Conservation (phyloP, 1,140 invertebrate genomes). For the Diprion similis region DNA sequence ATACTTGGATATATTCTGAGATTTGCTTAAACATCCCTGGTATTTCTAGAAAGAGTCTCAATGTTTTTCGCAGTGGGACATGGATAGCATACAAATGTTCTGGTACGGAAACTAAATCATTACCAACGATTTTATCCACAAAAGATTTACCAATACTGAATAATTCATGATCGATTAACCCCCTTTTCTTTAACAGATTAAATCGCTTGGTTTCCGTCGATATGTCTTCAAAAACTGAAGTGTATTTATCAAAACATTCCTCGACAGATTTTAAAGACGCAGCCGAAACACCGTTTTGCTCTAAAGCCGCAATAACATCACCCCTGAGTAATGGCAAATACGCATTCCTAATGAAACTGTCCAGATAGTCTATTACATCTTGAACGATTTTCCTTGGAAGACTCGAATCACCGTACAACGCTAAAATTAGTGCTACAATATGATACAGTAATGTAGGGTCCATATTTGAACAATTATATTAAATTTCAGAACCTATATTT, state of each 20-base stretch:
- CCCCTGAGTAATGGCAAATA: slow-evolving; percentile 24
- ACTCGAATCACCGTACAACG: slow-evolving; percentile 23
- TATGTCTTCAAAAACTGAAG: slow-evolving; percentile 21
- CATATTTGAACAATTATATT: slow-evolving; percentile 15
- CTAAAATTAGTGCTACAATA: slow-evolving; percentile 26
- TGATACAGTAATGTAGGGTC: slow-evolving; percentile 19
- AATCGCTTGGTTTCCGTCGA: slow-evolving; percentile 23
- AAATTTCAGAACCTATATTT: slow-evolving; percentile 11
- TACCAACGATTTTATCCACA: slow-evolving; percentile 21
- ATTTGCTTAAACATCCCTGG: slow-evolving; percentile 31
- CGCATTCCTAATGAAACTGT: slow-evolving; percentile 18
- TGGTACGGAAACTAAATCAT: slow-evolving; percentile 19
- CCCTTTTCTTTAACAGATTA: slow-evolving; percentile 23
- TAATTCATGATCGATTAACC: slow-evolving; percentile 22
- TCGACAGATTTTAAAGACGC: slow-evolving; percentile 16
- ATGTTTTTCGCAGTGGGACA: slow-evolving; percentile 26
- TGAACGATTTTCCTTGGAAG: slow-evolving; percentile 26
- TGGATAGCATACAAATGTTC: slow-evolving; percentile 22
- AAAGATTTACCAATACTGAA: slow-evolving; percentile 22
- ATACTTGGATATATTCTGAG: slow-evolving; percentile 18
- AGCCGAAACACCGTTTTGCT: slow-evolving; percentile 17
- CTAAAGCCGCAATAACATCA: slow-evolving; percentile 18
- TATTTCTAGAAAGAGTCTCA: slow-evolving; percentile 34
- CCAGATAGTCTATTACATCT: slow-evolving; percentile 21
- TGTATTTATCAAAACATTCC: slow-evolving; percentile 16